A percentile compares a stretch with the other conserved stretches of the same genome.
Conservation (phyloP, 2,888 invertebrate species). For the Formica aserva region DNA sequence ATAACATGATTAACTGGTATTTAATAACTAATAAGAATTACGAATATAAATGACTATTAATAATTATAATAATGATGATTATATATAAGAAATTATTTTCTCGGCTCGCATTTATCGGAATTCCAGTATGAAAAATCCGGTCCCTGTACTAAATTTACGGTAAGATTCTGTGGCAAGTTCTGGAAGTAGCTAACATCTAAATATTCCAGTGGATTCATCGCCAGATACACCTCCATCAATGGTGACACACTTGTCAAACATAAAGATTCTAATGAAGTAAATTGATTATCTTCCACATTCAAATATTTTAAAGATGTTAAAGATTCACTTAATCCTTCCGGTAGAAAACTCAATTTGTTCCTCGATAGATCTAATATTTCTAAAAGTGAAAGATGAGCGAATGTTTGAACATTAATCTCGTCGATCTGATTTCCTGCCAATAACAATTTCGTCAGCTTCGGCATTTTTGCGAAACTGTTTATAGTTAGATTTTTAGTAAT, state of each 20-base stretch:
- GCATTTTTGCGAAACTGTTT: constrained; percentile 67
- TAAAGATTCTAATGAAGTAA: constrained; percentile 54
- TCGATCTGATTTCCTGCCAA: constrained; percentile 74
- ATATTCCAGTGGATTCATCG: too few species aligned
- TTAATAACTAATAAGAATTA: too few species aligned
- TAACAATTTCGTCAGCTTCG: constrained; percentile 69
- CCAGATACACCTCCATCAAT: too few species aligned
- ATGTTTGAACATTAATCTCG: constrained; percentile 66
- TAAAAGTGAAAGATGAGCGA: constrained; percentile 59
- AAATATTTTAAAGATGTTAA: constrained; percentile 59
- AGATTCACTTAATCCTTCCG: neutral
- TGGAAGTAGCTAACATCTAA: too few species aligned
- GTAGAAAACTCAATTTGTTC: constrained; percentile 66
- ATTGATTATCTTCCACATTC: constrained; percentile 70
- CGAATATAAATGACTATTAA: too few species aligned
- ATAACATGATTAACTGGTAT: too few species aligned
- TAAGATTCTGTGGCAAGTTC: too few species aligned
- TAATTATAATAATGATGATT: too few species aligned
- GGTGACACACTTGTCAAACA: neutral
- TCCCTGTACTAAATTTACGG: neutral
- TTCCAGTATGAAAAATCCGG: too few species aligned
- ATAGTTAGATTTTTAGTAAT: constrained; percentile 67
- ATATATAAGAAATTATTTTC: too few species aligned
- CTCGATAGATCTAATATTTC: constrained; percentile 69
- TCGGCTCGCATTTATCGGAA: too few species aligned